These are phyloP conservation scores for Megastigmus dorsalis DNA, from an alignment of 2,888 invertebrate species.

Conservation along the genomic window DNA sequence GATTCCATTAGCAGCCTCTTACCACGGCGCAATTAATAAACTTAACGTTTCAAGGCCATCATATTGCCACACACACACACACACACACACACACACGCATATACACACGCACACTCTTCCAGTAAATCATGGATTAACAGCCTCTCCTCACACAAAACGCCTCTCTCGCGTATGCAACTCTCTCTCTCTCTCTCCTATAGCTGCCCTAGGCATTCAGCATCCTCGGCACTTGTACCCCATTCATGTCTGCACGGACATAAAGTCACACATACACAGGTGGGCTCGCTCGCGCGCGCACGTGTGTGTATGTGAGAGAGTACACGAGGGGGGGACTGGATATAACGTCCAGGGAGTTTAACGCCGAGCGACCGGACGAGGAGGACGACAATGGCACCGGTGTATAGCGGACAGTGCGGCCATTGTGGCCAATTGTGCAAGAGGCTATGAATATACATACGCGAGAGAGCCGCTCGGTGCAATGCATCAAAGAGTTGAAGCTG, in stretches of 20 bases:
- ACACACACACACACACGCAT: not conserved
- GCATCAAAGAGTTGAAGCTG: constrained; percentile 64
- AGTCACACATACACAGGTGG: not conserved
- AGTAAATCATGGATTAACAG: constrained; percentile 37
- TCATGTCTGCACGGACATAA: not conserved
- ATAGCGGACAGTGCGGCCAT: constrained; percentile 64
- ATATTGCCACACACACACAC: not conserved
- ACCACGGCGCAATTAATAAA: constrained; percentile 31
- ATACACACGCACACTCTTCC: not conserved
- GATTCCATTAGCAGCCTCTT: constrained; percentile 17
- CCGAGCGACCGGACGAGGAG: constrained; percentile 57
- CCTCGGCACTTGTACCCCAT: constrained; percentile 34
- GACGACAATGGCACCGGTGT: constrained; percentile 63
- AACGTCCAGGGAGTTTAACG: constrained; percentile 64
- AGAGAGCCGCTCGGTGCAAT: constrained; percentile 55
- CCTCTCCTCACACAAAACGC: not conserved
- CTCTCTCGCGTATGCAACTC: not conserved
- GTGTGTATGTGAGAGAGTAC: too few species aligned
- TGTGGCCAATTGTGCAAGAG: constrained; percentile 59
- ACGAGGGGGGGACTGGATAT: constrained; percentile 34
- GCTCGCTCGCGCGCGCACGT: not conserved
- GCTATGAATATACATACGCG: constrained; percentile 63
- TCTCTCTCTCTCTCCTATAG: not conserved
- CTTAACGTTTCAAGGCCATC: constrained; percentile 33
- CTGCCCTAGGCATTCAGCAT: constrained; percentile 24